Evolutionary conservation across 2,797 vertebrate species (phyloP), one percentile per base, ranked within the genome.

Genomic region (Apogon hyalosoma): DNA sequence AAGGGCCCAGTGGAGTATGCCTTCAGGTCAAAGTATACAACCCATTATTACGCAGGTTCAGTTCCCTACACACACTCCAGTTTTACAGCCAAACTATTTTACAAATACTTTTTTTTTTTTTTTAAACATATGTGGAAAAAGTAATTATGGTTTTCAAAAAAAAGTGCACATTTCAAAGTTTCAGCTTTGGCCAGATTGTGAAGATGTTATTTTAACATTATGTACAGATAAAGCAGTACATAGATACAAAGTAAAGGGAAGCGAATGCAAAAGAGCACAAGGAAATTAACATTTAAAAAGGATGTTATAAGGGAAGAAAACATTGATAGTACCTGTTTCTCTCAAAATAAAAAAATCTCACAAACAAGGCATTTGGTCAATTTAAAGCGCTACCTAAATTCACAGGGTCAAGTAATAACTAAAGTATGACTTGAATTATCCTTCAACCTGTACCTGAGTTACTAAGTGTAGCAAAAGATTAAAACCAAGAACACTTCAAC

Each of bases 321-420:
- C 39, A 63, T 11, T 31, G 6, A 68, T 40, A 31, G 83, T 90
- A 89, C 87, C 85, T 60, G 66, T 79, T 74, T 69, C 62, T 69
- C 13, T 49, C 10, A 64, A 52, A 64, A 24, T 62, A 63, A 73
- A 50, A 40, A 51, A 53, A 72, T 57, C 46, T 65, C 43, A 80
- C 38, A 84, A 85, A 89, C 75, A 88, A 87, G 84, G 88, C 85
- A 85, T 91, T 89, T 91, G 85, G 86, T 82, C 28, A 9, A 81
- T 80, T 78, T 24, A 70, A 73, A 85, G 71, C 74, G 77, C 71
- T 84, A 86, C 68, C 45, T 57, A 75, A 68, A 71, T 71, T 61
- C 69, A 81, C 62, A 79, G 67, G 58, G 61, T 82, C 58, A 81
- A 80, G 41, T 70, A 51, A 73, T 65, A 36, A 84, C 43, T 58